A percentile compares a stretch with the other conserved stretches of the same genome.
phyloP scores from a whole-genome alignment of 2,888 invertebrate species.

The Dolomedes plantarius region DNA sequence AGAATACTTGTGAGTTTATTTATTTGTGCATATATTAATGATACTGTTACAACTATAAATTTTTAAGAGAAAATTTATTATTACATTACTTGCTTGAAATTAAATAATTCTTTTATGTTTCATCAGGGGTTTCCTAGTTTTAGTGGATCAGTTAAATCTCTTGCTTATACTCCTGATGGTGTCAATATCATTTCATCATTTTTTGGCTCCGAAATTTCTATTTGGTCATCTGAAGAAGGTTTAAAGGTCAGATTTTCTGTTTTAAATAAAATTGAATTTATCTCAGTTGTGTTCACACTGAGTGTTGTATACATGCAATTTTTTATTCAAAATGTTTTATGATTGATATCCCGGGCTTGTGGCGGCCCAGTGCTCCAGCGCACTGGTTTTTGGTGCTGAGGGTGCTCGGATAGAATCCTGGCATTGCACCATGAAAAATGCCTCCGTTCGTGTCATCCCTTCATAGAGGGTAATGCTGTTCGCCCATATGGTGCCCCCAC shows the following conservation, averaged over 20 bases:
- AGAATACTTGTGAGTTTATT: slow-evolving; percentile 59
- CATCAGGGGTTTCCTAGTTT: slow-evolving; percentile 24
- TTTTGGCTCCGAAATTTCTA: slow-evolving; percentile 45
- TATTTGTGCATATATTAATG: background rate
- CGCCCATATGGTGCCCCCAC: no score
- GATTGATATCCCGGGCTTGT: no score
- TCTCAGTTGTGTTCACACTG: background rate
- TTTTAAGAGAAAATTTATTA: no score
- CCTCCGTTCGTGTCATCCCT: no score
- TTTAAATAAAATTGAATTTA: background rate
- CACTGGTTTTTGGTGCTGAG: no score
- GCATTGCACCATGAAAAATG: no score
- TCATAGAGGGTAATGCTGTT: no score
- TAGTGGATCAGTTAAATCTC: slow-evolving; percentile 47
- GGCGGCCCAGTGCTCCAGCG: no score
- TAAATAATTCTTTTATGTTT: background rate
- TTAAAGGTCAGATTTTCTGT: slow-evolving; percentile 40
- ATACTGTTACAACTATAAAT: no score
- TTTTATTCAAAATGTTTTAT: background rate
- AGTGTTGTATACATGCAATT: no score
- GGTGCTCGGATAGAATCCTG: no score
- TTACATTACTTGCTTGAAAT: no score
- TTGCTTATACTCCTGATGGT: slow-evolving; percentile 47
- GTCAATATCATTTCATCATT: slow-evolving; percentile 45
- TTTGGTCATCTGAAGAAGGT: slow-evolving; percentile 57